Evolutionary conservation across 2,113 vertebrate species (phyloP), one percentile per base, ranked within the genome.

Genomic region (Rhinolophus ferrumequinum): DNA sequence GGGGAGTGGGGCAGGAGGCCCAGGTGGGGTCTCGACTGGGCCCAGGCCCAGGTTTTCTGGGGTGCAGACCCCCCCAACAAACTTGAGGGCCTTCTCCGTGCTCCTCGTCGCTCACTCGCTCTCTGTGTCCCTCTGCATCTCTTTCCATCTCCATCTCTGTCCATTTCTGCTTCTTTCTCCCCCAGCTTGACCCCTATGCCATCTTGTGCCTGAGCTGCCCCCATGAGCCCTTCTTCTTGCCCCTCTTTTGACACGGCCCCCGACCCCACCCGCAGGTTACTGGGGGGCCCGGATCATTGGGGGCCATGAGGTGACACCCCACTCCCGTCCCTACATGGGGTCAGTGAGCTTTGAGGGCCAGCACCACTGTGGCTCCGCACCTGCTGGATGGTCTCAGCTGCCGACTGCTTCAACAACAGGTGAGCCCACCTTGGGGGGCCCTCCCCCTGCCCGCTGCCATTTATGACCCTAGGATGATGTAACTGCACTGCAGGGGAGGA

Each of bases 251-350:
- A 86, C 75, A 8, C 19, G 0, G 56, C 66, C 38, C 54, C 38
- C 19, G 3, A 7, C 77, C 58, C n/a, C 33, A 8, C n/a, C 44
- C 35, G 11, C 94, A 99, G 99, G 97, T 15, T 93, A 97, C 21
- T 97, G 97, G 89, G 97, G 97, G 1, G 98, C 96, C 58, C 72
- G 12, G 67, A 99, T 99, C 91, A 97, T 99, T 0, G 99, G 99
- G 19, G 99, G 99, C 1, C 98, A 54, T 0, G 98, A 77, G 0
- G 98, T 95, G 28, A 97, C 35, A 3, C 98, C 99, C 10, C 99
- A 99, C 56, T 99, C 99, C 58, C 96, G 98, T 93, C 99, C 99
- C 77, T 99, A 99, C 98, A 98, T 99, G 95, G 99, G 96, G 2
- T 99, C 98, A 4, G 97, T 99, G 97, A 97, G 96, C 84, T 30